phyloP scores from a whole-genome alignment of 2,888 invertebrate species.

The Drosophila melanocephala region DNA sequence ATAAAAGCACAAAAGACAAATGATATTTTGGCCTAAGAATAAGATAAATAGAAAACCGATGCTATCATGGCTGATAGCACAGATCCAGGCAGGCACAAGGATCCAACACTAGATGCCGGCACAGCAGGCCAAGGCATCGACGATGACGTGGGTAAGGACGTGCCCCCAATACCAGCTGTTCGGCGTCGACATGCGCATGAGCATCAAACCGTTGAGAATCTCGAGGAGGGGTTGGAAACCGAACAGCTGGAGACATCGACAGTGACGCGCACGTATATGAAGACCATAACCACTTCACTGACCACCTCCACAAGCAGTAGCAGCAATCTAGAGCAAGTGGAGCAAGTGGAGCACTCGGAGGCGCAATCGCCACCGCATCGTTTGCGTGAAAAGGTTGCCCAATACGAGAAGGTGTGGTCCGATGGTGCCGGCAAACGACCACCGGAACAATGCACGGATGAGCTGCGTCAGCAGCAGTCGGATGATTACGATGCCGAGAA shows the following conservation, averaged over 20 bases:
- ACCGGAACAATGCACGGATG: conserved; percentile 80
- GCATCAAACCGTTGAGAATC: conserved; percentile 60
- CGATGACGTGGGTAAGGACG: conserved; percentile 31
- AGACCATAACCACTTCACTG: conserved; percentile 76
- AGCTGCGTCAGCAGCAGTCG: conserved; percentile 66
- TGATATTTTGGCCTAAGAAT: conserved; percentile 64
- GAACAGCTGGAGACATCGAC: conserved; percentile 78
- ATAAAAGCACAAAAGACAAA: conserved; percentile 45
- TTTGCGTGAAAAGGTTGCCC: conserved; percentile 91
- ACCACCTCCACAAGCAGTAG: conserved; percentile 65
- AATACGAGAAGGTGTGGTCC: conserved; percentile 93
- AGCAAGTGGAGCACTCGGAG: conserved; percentile 40
- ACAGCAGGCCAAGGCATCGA: conserved; percentile 11
- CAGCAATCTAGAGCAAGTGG: conserved; percentile 46
- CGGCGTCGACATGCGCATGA: conserved; percentile 78
- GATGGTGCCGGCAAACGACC: conserved; percentile 83
- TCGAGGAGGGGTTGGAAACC: conserved; percentile 42
- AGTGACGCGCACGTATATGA: conserved; percentile 76
- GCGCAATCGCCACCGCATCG: conserved; percentile 81
- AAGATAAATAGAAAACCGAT: conserved; percentile 62
- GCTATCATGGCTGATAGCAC: conserved; percentile 83
- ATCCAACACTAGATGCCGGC: conserved; percentile 73
- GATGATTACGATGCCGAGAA: conserved; percentile 76
- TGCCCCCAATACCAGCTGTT: conserved; percentile 78
- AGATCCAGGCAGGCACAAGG: conserved; percentile 79